Conservation (phyloP, 2,797 vertebrate species). For the Lepus townsendii region DNA sequence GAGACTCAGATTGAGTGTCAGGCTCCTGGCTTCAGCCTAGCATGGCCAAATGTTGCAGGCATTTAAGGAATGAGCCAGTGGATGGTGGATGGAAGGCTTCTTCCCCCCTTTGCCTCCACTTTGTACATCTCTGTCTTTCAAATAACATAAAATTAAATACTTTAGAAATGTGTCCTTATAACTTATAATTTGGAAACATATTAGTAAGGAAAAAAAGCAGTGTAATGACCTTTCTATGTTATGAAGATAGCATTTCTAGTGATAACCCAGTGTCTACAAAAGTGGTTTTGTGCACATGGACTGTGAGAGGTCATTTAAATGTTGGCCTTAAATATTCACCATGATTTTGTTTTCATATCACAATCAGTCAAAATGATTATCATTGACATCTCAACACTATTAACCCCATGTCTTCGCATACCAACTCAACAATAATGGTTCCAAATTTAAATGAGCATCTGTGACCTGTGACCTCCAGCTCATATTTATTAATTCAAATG, state of each 20-base stretch:
- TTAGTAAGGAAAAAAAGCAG: neutral
- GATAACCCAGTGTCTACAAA: neutral
- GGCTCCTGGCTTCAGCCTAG: too few relatives aligned
- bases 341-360: neutral
- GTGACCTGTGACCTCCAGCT: neutral
- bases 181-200: neutral
- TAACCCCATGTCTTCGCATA: neutral
- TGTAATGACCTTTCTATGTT: neutral
- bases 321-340: conserved; percentile 18
- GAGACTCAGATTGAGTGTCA: too few relatives aligned
- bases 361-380: conserved; percentile 8
- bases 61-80: too few relatives aligned
- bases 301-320: neutral
- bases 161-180: neutral
- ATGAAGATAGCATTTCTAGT: neutral
- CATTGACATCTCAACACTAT: neutral
- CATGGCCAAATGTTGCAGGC: too few relatives aligned
- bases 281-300: neutral
- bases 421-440: neutral
- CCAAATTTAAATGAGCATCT: conserved; percentile 18
- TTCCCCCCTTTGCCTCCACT: too few relatives aligned
- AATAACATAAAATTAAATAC: too few relatives aligned
- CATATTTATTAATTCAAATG: conserved; percentile 60
- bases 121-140: too few relatives aligned
- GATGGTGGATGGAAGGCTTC: too few relatives aligned